Evolutionary conservation across 1,140 invertebrate genomes (phyloP).

Genomic region (Euura saliciscinereae): DNA sequence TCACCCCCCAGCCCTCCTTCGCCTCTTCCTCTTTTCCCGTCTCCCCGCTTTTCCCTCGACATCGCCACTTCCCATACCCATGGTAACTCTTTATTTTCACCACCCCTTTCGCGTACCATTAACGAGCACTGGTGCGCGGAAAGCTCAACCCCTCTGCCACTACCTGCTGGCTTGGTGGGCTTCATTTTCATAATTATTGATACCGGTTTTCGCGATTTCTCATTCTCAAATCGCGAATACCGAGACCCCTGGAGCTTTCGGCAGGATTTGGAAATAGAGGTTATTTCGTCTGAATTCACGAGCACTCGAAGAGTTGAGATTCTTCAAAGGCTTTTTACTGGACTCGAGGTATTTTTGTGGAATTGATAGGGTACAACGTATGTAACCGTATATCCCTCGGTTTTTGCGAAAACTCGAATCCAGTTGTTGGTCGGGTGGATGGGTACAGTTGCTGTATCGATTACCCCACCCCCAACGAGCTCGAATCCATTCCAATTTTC

Average conservation of each 20-base stretch:
- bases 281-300: too few species aligned
- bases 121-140: conserved; percentile 6
- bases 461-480: too few species aligned
- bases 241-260: background rate
- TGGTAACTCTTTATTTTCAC: conserved; percentile 4
- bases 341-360: too few species aligned
- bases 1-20: background rate
- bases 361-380: too few species aligned
- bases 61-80: background rate
- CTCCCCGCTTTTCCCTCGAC: conserved; percentile 24
- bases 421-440: too few species aligned
- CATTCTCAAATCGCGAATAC: background rate
- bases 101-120: background rate
- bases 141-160: background rate
- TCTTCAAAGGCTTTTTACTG: too few species aligned
- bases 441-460: too few species aligned
- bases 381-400: too few species aligned
- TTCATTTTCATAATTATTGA: background rate
- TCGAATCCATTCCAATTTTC: too few species aligned
- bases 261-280: background rate
- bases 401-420: too few species aligned
- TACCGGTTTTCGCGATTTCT: background rate
- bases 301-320: too few species aligned
- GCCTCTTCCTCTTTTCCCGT: background rate
- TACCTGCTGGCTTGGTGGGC: background rate